phyloP scores from a whole-genome alignment of 1,140 invertebrate species.

The Calliopsis andreniformis region DNA sequence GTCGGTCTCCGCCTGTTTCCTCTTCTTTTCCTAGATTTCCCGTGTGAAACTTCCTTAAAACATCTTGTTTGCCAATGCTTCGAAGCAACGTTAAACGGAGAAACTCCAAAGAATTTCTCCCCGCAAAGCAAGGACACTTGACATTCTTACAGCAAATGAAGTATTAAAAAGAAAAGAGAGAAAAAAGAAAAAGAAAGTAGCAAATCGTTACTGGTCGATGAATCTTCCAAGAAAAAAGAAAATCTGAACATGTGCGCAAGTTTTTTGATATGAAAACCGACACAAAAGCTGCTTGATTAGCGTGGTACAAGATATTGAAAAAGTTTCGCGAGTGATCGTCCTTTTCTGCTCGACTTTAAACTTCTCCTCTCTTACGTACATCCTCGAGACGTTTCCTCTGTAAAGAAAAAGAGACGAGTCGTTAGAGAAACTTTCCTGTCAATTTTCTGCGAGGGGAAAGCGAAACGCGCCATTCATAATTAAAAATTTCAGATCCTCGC shows the following conservation, averaged over 20 bases:
- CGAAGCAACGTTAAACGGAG: constrained; percentile 9
- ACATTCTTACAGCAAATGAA: neutral
- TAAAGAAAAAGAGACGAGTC: constrained; percentile 77
- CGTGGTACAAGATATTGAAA: constrained; percentile 36
- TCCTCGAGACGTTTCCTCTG: constrained; percentile 84
- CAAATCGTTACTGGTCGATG: neutral
- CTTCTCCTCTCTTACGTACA: constrained; percentile 80
- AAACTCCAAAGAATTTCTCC: constrained; percentile 5
- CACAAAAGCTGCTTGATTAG: constrained; percentile 19
- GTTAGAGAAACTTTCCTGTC: constrained; percentile 39
- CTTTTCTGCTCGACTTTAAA: constrained; percentile 48
- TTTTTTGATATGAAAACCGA: neutral
- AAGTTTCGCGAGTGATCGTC: constrained; percentile 24
- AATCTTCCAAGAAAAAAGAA: neutral
- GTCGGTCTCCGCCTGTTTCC: constrained; percentile 96
- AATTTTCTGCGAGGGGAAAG: constrained; percentile 8
- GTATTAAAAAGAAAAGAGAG: neutral
- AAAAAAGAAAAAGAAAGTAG: too few relatives aligned
- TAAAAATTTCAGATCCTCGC: neutral
- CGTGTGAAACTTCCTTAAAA: constrained; percentile 69
- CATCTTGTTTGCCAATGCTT: constrained; percentile 50
- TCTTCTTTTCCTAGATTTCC: constrained; percentile 91
- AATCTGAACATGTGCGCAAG: neutral
- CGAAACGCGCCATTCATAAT: constrained; percentile 45
- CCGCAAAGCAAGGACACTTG: neutral